Percentiles rank a stretch among this genome's conserved stretches.
phyloP scores from a whole-genome alignment of 2,113 vertebrate genomes.

The Actenoides hombroni region DNA sequence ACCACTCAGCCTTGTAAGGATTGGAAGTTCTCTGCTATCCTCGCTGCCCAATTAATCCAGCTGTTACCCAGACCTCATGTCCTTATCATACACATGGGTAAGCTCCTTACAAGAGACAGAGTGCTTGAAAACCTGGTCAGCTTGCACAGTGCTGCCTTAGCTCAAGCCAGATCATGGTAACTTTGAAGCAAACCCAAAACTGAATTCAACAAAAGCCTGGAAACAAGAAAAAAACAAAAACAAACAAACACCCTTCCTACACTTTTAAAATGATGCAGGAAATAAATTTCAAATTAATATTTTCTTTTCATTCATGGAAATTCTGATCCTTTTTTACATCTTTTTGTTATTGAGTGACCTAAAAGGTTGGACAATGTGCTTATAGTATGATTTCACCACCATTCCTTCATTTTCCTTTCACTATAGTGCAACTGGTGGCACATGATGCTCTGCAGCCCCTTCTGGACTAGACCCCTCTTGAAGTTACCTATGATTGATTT shows the following conservation, averaged over 20 bases:
- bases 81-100: background rate
- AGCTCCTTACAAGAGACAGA: background rate
- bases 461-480: background rate
- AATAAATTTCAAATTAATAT: background rate
- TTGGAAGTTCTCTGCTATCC: background rate
- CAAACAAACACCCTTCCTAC: too few species aligned
- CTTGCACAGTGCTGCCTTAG: background rate
- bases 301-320: background rate
- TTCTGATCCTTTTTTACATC: background rate
- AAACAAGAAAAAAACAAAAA: background rate
- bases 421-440: background rate
- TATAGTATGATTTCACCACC: background rate
- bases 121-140: background rate
- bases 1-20: background rate
- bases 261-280: background rate
- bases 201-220: background rate
- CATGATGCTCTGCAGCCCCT: background rate
- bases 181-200: background rate
- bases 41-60: background rate
- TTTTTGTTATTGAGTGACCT: background rate
- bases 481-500: background rate
- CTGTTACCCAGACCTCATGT: background rate
- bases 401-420: background rate
- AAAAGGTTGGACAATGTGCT: background rate
- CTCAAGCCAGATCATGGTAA: background rate